A percentile compares a stretch with the other conserved stretches of the same genome.
Conservation (phyloP, 2,113 vertebrate species). For the Anser cygnoides region DNA sequence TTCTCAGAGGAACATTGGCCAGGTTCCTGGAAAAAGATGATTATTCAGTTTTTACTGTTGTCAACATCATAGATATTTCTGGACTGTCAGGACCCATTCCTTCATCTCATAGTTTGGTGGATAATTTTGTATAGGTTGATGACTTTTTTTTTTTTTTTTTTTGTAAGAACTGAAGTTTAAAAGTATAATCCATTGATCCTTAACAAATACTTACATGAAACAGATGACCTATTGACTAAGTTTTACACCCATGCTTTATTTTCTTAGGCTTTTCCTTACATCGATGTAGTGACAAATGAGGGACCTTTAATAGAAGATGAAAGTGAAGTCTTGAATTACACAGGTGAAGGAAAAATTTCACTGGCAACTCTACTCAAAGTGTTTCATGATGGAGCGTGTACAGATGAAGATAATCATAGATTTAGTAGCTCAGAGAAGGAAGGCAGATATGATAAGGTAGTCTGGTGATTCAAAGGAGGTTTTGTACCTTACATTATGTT, state of each 20-base stretch:
- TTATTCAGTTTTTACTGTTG: neutral
- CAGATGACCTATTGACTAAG: neutral
- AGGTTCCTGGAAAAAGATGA: neutral
- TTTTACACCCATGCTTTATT: neutral
- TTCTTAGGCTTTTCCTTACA: constrained; percentile 42
- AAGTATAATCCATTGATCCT: neutral
- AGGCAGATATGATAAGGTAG: constrained; percentile 78
- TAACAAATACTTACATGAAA: neutral
- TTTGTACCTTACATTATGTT: neutral
- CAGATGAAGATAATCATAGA: constrained; percentile 42
- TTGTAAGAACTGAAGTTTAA: neutral
- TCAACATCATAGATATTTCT: neutral
- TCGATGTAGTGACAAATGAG: neutral
- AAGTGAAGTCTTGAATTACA: neutral
- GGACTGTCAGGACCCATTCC: neutral
- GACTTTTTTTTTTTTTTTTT: neutral
- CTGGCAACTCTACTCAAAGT: constrained; percentile 79
- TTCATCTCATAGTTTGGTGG: neutral
- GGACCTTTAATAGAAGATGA: neutral
- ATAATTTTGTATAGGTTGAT: neutral
- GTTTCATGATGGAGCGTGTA: constrained; percentile 69
- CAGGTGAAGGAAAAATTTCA: constrained; percentile 71
- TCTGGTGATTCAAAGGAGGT: neutral
- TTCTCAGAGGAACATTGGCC: neutral
- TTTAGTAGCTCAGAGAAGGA: constrained; percentile 49